A percentile compares a stretch with the other conserved stretches of the same genome.
Evolutionary conservation across 2,113 vertebrate genomes (phyloP).

Genomic region (Prionailurus bengalensis): DNA sequence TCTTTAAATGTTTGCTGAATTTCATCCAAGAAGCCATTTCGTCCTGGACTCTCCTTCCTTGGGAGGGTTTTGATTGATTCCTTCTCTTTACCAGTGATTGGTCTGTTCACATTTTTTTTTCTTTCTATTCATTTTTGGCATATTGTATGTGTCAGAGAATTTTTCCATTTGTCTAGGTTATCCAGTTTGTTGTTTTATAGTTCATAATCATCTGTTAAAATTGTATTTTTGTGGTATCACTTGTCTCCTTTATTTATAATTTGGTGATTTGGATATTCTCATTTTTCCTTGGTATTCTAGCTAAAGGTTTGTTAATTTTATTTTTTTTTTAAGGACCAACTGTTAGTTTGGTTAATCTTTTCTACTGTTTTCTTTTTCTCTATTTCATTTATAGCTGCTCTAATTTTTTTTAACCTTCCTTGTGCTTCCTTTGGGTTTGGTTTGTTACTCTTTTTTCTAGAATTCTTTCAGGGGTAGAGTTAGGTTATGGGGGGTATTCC

Average conservation of each 20-base stretch:
- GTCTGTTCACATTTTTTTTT: not conserved
- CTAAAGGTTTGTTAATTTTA: not conserved
- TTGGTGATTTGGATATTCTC: not conserved
- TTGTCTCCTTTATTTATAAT: not conserved
- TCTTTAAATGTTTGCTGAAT: not conserved
- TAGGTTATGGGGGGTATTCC: not conserved
- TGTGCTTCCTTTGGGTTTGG: not conserved
- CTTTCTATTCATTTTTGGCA: not conserved
- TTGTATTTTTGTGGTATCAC: too few species aligned
- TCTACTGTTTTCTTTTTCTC: not conserved
- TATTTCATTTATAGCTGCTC: not conserved
- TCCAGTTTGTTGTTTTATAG: not conserved
- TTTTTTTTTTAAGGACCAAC: not conserved
- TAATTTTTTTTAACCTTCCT: not conserved
- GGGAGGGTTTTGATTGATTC: not conserved
- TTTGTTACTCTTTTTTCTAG: not conserved
- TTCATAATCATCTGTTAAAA: not conserved
- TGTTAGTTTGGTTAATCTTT: not conserved
- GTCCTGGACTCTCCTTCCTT: not conserved
- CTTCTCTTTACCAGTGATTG: not conserved
- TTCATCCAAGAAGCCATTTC: not conserved
- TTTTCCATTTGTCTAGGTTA: not conserved
- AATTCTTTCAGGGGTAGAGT: not conserved
- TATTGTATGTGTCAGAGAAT: not conserved
- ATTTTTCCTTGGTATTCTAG: not conserved